Evolutionary conservation across 2,113 vertebrate species (phyloP).

Genomic region (Nesogale talazaci): DNA sequence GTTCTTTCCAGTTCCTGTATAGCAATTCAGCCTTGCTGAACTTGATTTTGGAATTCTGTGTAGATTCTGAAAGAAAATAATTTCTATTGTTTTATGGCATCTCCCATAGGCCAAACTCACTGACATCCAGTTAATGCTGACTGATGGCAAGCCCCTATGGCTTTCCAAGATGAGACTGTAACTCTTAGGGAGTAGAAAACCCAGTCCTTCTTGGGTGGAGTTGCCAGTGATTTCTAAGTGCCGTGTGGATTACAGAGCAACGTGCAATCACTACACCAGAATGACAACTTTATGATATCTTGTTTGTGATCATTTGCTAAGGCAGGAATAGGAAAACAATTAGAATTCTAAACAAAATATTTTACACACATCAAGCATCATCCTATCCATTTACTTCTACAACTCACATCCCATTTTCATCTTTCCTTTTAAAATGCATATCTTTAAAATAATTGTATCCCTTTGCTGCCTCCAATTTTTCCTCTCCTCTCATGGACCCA

Average conservation of each 20-base stretch:
- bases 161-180: too few species aligned
- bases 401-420: not conserved
- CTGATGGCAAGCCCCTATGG: too few species aligned
- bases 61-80: not conserved
- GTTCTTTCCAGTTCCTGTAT: not conserved
- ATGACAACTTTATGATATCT: too few species aligned
- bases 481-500: not conserved
- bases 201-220: too few species aligned
- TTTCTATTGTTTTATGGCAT: not conserved
- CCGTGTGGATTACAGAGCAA: too few species aligned
- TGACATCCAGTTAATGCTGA: too few species aligned
- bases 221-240: too few species aligned
- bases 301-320: not conserved
- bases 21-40: not conserved
- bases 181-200: too few species aligned
- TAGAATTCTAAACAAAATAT: not conserved
- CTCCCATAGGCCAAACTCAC: too few species aligned
- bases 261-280: too few species aligned
- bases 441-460: not conserved
- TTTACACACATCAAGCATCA: not conserved
- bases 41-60: not conserved
- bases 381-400: not conserved
- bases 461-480: not conserved
- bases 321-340: not conserved
- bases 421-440: not conserved